These are phyloP conservation scores for Apostichopus californicus DNA, from an alignment of 35 echinoderm and acorn worm genomes.

Conservation along the genomic window DNA sequence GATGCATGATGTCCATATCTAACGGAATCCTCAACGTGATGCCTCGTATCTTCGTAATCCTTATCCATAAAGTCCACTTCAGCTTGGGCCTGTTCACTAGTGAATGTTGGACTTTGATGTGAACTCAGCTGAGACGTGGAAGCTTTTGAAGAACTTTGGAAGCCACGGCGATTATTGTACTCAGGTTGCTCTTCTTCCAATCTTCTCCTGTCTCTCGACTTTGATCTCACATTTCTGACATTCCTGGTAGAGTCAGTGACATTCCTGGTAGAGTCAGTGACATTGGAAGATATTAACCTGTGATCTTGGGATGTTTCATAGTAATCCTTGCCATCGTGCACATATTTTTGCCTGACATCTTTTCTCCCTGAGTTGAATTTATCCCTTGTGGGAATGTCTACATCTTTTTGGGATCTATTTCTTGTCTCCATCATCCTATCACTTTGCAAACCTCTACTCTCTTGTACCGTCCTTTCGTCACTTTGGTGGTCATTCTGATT, in stretches of 20 bases:
- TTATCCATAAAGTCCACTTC: not conserved
- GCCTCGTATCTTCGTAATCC: not conserved
- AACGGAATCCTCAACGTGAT: not conserved
- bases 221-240: not conserved
- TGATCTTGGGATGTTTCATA: not conserved
- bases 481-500: slow-evolving; percentile 17
- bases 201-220: not conserved
- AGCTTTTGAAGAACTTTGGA: not conserved
- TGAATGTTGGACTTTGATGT: not conserved
- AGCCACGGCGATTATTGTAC: not conserved
- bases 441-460: not conserved
- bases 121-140: not conserved
- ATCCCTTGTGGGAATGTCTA: not conserved
- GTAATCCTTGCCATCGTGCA: not conserved
- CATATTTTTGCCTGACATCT: not conserved
- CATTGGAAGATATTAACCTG: not conserved
- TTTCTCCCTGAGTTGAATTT: not conserved
- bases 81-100: not conserved
- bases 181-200: not conserved
- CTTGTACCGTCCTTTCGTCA: not conserved
- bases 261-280: not conserved
- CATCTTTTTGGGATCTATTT: not conserved
- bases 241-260: not conserved
- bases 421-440: not conserved
- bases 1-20: not conserved